Evolutionary conservation across 2,888 invertebrate genomes (phyloP).

Genomic region (Drosophila demipolita): DNA sequence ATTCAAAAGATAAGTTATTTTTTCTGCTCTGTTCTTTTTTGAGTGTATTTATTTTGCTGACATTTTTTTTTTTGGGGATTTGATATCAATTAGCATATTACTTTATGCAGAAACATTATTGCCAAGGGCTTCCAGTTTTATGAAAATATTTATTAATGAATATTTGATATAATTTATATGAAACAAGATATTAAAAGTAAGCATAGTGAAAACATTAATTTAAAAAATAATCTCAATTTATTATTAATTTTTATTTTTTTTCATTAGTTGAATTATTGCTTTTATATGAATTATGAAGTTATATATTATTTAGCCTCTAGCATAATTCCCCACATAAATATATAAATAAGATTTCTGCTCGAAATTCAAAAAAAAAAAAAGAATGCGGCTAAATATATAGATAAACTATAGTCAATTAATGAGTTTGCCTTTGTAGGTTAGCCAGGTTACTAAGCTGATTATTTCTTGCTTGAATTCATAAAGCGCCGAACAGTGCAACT

Average conservation of each 20-base stretch:
- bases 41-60: not conserved
- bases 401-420: not conserved
- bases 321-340: not conserved
- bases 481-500: not conserved
- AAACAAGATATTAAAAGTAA: not conserved
- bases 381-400: not conserved
- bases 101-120: conserved; percentile 2
- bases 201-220: not conserved
- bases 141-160: not conserved
- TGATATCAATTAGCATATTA: conserved; percentile 10
- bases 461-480: not conserved
- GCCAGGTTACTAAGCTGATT: not conserved
- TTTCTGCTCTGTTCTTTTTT: not conserved
- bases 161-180: not conserved
- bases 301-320: not conserved
- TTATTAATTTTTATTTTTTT: not conserved
- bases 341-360: not conserved
- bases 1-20: not conserved
- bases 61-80: conserved; percentile 4
- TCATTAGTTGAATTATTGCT: not conserved
- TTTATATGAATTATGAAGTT: not conserved
- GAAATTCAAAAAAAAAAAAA: not conserved
- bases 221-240: not conserved
- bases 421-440: not conserved
- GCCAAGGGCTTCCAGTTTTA: not conserved